These are phyloP conservation scores for Fopius arisanus DNA, from an alignment of 1,140 invertebrate genomes.

Conservation along the genomic window DNA sequence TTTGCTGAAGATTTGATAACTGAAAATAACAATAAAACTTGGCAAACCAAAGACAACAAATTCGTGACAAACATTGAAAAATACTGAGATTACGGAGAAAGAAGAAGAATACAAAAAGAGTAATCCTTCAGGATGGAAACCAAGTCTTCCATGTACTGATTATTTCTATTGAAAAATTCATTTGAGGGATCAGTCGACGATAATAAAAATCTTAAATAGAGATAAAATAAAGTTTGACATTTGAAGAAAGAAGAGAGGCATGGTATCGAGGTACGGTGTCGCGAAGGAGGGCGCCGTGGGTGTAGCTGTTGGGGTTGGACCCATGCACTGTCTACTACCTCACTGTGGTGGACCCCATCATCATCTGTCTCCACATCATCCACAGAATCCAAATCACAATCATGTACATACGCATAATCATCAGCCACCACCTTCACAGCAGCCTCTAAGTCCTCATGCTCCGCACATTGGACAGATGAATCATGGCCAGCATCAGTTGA, in stretches of 20 bases:
- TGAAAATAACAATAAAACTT: not conserved
- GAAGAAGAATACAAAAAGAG: too few relatives aligned
- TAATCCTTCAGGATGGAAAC: not conserved
- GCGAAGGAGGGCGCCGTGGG: constrained; percentile 57
- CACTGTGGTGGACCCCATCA: constrained; percentile 55
- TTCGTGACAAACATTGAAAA: not conserved
- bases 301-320: constrained; percentile 53
- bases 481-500: constrained; percentile 53
- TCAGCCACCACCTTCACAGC: constrained; percentile 43
- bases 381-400: constrained; percentile 55
- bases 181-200: too few relatives aligned
- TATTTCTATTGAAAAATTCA: not conserved
- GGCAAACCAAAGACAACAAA: not conserved
- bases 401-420: constrained; percentile 58
- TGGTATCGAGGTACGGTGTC: constrained; percentile 59
- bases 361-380: constrained; percentile 37
- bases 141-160: not conserved
- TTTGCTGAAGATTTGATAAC: not conserved
- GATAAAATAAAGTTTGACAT: too few relatives aligned
- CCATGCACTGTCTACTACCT: constrained; percentile 57
- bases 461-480: constrained; percentile 54
- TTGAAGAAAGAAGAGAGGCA: constrained; percentile 32
- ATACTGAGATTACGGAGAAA: too few relatives aligned
- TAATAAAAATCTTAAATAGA: not conserved
- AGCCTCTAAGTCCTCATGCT: constrained; percentile 51